Conservation (phyloP, 2,797 vertebrate genomes). For the Pseudomugil tenellus region DNA sequence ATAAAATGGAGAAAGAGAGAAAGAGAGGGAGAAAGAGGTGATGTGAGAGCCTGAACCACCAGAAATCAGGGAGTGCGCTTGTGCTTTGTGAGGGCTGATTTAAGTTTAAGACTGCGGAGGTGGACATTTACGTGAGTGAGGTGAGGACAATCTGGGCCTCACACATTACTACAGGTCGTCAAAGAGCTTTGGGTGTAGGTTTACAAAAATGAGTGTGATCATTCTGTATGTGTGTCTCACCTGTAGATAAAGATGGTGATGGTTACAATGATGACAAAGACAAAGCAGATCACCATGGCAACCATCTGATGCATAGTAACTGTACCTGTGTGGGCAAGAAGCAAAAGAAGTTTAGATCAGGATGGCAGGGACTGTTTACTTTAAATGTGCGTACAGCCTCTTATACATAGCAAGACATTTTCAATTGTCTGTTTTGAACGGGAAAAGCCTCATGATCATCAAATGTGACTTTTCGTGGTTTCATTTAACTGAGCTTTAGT, state of each 20-base stretch:
- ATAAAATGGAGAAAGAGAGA: slow-evolving; percentile 17
- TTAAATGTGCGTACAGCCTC: background rate
- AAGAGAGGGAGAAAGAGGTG: slow-evolving; percentile 12
- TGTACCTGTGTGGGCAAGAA: slow-evolving; percentile 71
- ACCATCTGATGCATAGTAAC: slow-evolving; percentile 89
- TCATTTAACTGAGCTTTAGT: background rate
- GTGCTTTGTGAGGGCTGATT: slow-evolving; percentile 1
- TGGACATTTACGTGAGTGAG: background rate
- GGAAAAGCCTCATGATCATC: background rate
- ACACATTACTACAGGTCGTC: background rate
- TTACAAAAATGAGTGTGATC: background rate
- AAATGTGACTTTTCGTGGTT: background rate
- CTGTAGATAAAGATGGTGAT: slow-evolving; percentile 91
- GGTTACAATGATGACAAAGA: slow-evolving; percentile 83
- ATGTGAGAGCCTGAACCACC: slow-evolving; percentile 30
- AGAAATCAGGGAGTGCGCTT: slow-evolving; percentile 13
- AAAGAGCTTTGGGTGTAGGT: background rate
- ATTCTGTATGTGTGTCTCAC: slow-evolving; percentile 67
- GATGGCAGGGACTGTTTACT: background rate
- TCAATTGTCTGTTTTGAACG: too few species aligned
- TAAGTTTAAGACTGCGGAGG: background rate
- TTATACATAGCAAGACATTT: background rate
- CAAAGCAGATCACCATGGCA: slow-evolving; percentile 87
- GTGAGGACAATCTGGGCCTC: background rate
- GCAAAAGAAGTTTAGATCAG: background rate